These are phyloP conservation scores for Xerus rutilus DNA, from an alignment of 2,797 vertebrate species.

Conservation along the genomic window DNA sequence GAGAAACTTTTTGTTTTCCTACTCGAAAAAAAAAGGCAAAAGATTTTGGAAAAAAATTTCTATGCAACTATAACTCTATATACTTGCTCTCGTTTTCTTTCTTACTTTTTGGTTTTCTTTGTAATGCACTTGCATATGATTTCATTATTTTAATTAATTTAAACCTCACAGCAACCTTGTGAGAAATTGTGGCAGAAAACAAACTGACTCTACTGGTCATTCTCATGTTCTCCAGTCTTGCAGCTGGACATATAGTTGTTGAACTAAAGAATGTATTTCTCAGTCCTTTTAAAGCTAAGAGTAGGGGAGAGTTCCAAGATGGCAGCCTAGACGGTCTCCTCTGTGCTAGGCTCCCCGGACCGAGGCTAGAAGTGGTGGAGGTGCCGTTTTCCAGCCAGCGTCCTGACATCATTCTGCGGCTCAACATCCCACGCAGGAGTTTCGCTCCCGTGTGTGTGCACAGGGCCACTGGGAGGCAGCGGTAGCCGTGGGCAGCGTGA, in stretches of 20 bases:
- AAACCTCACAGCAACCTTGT: neutral
- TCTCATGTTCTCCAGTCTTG: neutral
- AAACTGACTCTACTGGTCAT: neutral
- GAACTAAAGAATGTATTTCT: neutral
- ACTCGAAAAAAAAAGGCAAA: neutral
- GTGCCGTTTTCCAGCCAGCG: too few species aligned
- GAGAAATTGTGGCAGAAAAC: neutral
- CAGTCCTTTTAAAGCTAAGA: neutral
- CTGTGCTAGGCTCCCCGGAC: too few species aligned
- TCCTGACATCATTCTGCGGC: too few species aligned
- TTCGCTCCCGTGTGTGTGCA: too few species aligned
- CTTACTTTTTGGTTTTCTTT: neutral
- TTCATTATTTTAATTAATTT: neutral
- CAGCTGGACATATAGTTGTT: neutral
- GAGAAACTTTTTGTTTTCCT: neutral
- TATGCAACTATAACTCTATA: neutral
- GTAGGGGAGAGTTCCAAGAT: neutral
- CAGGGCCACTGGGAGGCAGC: too few species aligned
- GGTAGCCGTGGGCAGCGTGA: too few species aligned
- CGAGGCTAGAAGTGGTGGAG: too few species aligned
- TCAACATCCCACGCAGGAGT: too few species aligned
- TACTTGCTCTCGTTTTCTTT: neutral
- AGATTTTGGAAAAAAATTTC: neutral
- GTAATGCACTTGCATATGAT: neutral
- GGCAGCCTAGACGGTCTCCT: too few species aligned